These are phyloP conservation scores for Lichenostomus cassidix DNA, from an alignment of 2,113 vertebrate species.

Conservation along the genomic window DNA sequence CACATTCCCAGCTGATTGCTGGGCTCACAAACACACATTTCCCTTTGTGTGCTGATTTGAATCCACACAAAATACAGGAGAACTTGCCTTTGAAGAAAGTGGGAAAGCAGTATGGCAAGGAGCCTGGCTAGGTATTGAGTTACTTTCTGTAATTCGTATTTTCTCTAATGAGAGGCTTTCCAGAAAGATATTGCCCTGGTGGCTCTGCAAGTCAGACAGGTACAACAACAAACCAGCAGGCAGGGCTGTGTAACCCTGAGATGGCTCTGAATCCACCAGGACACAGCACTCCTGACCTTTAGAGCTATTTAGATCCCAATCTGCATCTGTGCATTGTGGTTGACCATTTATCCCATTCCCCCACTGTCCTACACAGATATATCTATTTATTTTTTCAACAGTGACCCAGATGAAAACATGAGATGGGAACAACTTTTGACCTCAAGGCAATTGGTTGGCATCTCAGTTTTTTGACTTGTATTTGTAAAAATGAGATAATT, in stretches of 20 bases:
- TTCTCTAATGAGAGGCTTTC: constrained; percentile 38
- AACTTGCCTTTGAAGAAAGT: constrained; percentile 54
- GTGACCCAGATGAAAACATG: background rate
- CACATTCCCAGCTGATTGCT: background rate
- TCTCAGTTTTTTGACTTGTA: background rate
- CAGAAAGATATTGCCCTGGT: constrained; percentile 5
- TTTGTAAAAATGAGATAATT: background rate
- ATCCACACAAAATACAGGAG: constrained; percentile 36
- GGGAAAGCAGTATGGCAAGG: constrained; percentile 29
- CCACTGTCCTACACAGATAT: background rate
- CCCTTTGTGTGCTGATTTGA: constrained; percentile 29
- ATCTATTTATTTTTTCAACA: background rate
- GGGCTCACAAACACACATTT: background rate
- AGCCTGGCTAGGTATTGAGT: background rate
- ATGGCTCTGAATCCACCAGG: constrained; percentile 37
- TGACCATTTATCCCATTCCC: constrained; percentile 29
- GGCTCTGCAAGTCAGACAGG: background rate
- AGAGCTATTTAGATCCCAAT: constrained; percentile 23
- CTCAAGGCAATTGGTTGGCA: background rate
- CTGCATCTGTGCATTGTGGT: constrained; percentile 12
- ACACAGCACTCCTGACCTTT: constrained; percentile 29
- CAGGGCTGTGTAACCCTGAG: background rate
- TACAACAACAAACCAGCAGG: background rate
- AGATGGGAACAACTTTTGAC: background rate
- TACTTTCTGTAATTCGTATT: constrained; percentile 40